Evolutionary conservation across 2,797 vertebrate genomes (phyloP).

Genomic region (Hoplostethus atlanticus): DNA sequence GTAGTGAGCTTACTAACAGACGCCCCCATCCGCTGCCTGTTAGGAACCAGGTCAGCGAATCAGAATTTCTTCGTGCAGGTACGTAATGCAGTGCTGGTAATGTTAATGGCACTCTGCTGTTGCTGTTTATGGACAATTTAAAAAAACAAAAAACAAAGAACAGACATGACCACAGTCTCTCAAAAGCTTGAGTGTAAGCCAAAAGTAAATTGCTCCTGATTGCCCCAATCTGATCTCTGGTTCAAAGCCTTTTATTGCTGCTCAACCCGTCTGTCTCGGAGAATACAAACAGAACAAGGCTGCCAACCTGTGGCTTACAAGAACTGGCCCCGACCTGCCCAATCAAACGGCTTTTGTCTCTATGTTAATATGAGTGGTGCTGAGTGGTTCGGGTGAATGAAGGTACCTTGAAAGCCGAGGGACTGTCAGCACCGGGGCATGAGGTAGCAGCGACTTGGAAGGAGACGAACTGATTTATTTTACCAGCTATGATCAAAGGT

Average conservation of each 20-base stretch:
- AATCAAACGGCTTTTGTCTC: conserved; percentile 55
- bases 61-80: conserved; percentile 6
- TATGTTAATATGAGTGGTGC: conserved; percentile 52
- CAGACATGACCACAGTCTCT: conserved; percentile 1
- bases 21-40: neutral
- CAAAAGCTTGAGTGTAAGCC: conserved; percentile 32
- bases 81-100: neutral
- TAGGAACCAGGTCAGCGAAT: conserved; percentile 49
- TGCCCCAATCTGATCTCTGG: conserved; percentile 38
- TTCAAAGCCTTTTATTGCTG: conserved; percentile 43
- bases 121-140: conserved; percentile 21
- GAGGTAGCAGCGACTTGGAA: conserved; percentile 21
- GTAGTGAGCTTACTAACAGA: conserved; percentile 7
- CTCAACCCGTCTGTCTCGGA: conserved; percentile 39
- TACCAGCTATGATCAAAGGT: neutral
- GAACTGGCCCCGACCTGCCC: conserved; percentile 26
- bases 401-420: conserved; percentile 39
- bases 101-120: conserved; percentile 1
- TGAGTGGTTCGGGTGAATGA: conserved; percentile 51
- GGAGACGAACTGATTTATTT: neutral
- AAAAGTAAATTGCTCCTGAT: conserved; percentile 46
- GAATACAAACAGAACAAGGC: conserved; percentile 31
- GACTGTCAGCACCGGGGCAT: conserved; percentile 24
- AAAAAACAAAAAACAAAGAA: conserved; percentile 17
- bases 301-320: conserved; percentile 42